phyloP scores from a whole-genome alignment of 2,888 invertebrate species.

The Chydorus sphaericus region DNA sequence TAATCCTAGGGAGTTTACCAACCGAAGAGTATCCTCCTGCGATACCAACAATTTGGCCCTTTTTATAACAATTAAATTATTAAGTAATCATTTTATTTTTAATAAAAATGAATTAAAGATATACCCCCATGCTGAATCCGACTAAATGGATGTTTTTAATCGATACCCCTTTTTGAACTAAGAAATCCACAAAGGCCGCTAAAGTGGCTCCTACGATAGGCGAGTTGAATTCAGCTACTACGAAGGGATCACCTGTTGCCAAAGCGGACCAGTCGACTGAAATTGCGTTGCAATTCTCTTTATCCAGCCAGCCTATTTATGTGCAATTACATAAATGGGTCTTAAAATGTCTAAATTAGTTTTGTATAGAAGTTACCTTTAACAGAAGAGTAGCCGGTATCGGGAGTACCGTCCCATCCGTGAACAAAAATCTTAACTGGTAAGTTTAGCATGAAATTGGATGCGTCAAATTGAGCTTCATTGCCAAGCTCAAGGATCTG shows the following conservation, averaged over 20 bases:
- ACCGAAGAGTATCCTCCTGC: slow-evolving; percentile 31
- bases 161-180: slow-evolving; percentile 41
- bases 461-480: neutral
- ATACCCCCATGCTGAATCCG: slow-evolving; percentile 42
- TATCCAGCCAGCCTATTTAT: slow-evolving; percentile 39
- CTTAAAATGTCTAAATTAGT: too few relatives aligned
- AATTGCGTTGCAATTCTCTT: slow-evolving; percentile 43
- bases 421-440: neutral
- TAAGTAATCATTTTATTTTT: neutral
- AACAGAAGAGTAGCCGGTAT: neutral
- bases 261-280: slow-evolving; percentile 40
- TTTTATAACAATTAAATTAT: too few relatives aligned
- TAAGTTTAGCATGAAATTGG: neutral
- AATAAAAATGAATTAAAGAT: too few relatives aligned
- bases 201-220: slow-evolving; percentile 43
- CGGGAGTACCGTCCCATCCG: neutral
- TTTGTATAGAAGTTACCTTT: neutral
- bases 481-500: neutral
- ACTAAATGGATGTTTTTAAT: slow-evolving; percentile 41
- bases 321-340: too few relatives aligned
- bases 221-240: slow-evolving; percentile 40
- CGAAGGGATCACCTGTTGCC: slow-evolving; percentile 48
- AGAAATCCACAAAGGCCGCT: slow-evolving; percentile 41
- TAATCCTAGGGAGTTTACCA: slow-evolving; percentile 9
- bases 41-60: slow-evolving; percentile 46